These are phyloP conservation scores for Zaprionus ghesquierei DNA, from an alignment of 1,140 invertebrate genomes.

Conservation along the genomic window DNA sequence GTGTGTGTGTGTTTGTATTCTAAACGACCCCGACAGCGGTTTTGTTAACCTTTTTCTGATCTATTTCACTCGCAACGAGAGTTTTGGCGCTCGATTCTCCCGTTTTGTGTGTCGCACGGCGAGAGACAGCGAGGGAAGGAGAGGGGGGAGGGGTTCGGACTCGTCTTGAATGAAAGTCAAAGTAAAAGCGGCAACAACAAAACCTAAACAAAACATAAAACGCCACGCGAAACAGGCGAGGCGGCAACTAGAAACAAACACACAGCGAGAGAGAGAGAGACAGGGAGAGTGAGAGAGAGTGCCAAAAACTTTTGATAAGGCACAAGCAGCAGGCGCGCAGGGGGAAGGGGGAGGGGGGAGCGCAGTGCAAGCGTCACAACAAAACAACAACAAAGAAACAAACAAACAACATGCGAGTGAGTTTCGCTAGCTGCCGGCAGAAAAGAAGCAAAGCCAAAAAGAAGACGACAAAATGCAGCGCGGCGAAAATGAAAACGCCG, in stretches of 20 bases:
- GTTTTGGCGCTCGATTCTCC: conserved; percentile 55
- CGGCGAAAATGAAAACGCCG: conserved; percentile 41
- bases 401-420: conserved; percentile 36
- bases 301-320: conserved; percentile 71
- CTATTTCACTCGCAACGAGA: conserved; percentile 60
- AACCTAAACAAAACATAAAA: conserved; percentile 81
- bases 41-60: conserved; percentile 74
- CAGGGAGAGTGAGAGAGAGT: conserved; percentile 32
- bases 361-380: neutral
- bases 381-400: conserved; percentile 28
- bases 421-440: conserved; percentile 36
- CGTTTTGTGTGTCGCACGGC: conserved; percentile 73
- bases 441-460: conserved; percentile 35
- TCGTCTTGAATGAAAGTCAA: conserved; percentile 82
- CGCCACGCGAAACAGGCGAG: conserved; percentile 23
- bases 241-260: conserved; percentile 45
- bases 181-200: conserved; percentile 80
- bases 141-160: neutral
- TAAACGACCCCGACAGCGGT: conserved; percentile 49
- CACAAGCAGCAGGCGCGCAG: conserved; percentile 39
- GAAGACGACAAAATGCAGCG: conserved; percentile 37
- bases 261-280: neutral
- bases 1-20: conserved; percentile 33
- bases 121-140: conserved; percentile 11
- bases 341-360: neutral